Base-by-base conservation (phyloP, 2,888 invertebrate genomes). In the Drosophila putrida region DNA sequence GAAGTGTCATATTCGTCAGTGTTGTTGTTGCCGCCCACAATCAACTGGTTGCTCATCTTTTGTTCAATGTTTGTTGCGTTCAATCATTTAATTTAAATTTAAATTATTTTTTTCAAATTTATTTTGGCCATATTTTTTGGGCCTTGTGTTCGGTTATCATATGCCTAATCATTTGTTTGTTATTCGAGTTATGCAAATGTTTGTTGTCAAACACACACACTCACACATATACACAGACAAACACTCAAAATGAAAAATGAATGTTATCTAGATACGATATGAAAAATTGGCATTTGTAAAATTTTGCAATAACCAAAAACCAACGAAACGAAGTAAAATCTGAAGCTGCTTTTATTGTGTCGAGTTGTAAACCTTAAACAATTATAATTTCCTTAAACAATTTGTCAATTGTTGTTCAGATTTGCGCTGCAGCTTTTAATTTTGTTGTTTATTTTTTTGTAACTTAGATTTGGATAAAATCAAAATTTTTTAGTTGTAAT, bases 31-130 rank as follows among this genome's bases (percentile, higher is more conserved):
- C 36, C 53, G 28, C 28, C 35, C 44, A 31, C 38, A n/a, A n/a
- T 47, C 36, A 38, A 51, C 66, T 65, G 58, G 54, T 50, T 53
- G 41, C 33, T 41, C 70, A 62, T 60, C 55, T 57, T 65, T 69
- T 64, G 79, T 80, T 88, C 49, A 79, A 70, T 82, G 88, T 82
- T 82, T 79, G 82, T 88, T 83, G 82, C 77, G 88, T 82, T 82
- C 76, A 39, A 58, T 57, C 59, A 67, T 74, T 77, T 54, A 47
- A 67, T 20, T 36, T 55, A 47, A 47, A 67, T 20, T 36, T 55
- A 47, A 55, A 55, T 50, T 59, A 67, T 49, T 49, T 70, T 75
- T 57, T 38, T 44, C 13, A 20, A 20, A 49, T 47, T 43, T 60
- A 59, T 72, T 46, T 50, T 25, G 41, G 25, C 55, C 59, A 27